Evolutionary conservation across 1,140 invertebrate genomes (phyloP).

Genomic region (Psilanteris sp.): DNA sequence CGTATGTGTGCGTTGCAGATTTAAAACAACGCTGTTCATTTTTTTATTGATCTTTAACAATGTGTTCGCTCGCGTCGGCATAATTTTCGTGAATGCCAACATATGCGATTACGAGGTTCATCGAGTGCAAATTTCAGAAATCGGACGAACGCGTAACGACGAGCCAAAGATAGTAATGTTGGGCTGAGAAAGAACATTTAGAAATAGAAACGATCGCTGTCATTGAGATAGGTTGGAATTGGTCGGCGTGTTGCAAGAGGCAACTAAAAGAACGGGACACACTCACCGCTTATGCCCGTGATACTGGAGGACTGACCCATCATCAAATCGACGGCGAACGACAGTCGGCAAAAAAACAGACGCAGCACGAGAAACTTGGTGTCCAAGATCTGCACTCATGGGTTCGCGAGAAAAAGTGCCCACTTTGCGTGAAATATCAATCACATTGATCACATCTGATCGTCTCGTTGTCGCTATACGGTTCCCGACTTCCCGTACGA

Average conservation of each 20-base stretch:
- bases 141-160: too few species aligned
- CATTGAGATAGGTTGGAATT: not conserved
- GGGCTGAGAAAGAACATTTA: too few species aligned
- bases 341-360: constrained; percentile 47
- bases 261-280: constrained; percentile 15
- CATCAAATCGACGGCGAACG: constrained; percentile 41
- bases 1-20: too few species aligned
- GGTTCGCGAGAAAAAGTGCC: constrained; percentile 62
- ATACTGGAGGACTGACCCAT: constrained; percentile 77
- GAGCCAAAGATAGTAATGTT: too few species aligned
- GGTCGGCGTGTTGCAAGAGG: too few species aligned
- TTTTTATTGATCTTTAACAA: too few species aligned
- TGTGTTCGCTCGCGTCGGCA: too few species aligned
- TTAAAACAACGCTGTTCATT: too few species aligned
- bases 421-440: constrained; percentile 68
- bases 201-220: not conserved
- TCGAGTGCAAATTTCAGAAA: too few species aligned
- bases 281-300: constrained; percentile 76
- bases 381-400: constrained; percentile 53
- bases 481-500: constrained; percentile 52
- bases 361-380: constrained; percentile 57
- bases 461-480: constrained; percentile 58
- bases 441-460: constrained; percentile 57
- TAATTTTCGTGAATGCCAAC: too few species aligned
- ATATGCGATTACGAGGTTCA: too few species aligned